A percentile compares a stretch with the other conserved stretches of the same genome.
phyloP scores from a whole-genome alignment of 1,140 invertebrate genomes.

The Calephelis nemesis region DNA sequence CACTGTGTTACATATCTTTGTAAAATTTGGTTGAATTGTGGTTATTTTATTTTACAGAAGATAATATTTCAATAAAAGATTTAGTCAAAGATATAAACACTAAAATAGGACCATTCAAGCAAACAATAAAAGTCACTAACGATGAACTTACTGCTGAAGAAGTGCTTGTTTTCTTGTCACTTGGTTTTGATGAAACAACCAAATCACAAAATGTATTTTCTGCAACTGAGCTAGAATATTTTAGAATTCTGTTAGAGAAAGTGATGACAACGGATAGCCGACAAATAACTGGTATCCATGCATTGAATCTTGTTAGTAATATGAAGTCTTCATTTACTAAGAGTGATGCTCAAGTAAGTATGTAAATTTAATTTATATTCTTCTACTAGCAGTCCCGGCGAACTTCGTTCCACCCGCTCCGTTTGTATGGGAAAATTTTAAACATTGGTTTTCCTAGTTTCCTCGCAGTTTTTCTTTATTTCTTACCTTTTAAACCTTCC shows the following conservation, averaged over 20 bases:
- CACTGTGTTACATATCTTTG: no score
- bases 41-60: slow-evolving; percentile 38
- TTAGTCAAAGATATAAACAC: slow-evolving; percentile 60
- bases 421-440: no score
- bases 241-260: slow-evolving; percentile 58
- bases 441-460: no score
- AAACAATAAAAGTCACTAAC: slow-evolving; percentile 57
- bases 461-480: no score
- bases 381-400: background rate
- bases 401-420: no score
- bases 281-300: slow-evolving; percentile 58
- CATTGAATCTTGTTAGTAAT: slow-evolving; percentile 54
- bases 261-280: slow-evolving; percentile 60
- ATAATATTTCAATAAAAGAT: slow-evolving; percentile 38
- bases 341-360: slow-evolving; percentile 56
- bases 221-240: slow-evolving; percentile 56
- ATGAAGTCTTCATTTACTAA: slow-evolving; percentile 53
- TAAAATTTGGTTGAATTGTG: background rate
- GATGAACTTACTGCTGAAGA: slow-evolving; percentile 59
- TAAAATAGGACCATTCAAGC: slow-evolving; percentile 54
- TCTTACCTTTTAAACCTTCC: no score
- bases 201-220: slow-evolving; percentile 61
- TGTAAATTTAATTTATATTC: background rate
- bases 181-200: slow-evolving; percentile 57
- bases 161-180: slow-evolving; percentile 58